Evolutionary conservation across 2,888 invertebrate genomes (phyloP).

Genomic region (Caenorhabditis zanzibari): DNA sequence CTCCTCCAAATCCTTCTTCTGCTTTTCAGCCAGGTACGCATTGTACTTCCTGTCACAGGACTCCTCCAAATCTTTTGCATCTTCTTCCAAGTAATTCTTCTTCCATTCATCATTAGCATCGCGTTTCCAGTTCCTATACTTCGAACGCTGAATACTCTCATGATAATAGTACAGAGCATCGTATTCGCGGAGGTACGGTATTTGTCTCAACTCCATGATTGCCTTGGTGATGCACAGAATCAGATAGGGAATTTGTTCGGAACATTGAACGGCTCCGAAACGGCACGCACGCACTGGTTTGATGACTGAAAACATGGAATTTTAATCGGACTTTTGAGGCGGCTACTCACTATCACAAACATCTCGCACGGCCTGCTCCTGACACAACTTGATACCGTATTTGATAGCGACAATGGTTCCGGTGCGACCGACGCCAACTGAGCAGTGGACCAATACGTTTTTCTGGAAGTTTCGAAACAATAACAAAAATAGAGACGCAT

Average conservation of each 20-base stretch:
- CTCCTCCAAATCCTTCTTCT: no score
- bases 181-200: not conserved
- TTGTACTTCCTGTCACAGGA: no score
- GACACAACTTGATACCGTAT: slow-evolving; percentile 4
- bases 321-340: no score
- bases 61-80: no score
- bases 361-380: not conserved
- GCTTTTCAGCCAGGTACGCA: no score
- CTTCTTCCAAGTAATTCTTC: no score
- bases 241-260: not conserved
- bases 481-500: not conserved
- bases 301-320: not conserved
- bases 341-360: not conserved
- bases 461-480: not conserved
- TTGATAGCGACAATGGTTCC: slow-evolving; percentile 14
- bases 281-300: not conserved
- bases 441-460: slow-evolving; percentile 20
- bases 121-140: no score
- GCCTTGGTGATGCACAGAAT: not conserved
- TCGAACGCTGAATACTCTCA: not conserved
- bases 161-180: not conserved
- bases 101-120: no score
- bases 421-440: slow-evolving; percentile 13
- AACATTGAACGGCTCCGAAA: not conserved
- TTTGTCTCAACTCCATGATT: not conserved